These are phyloP conservation scores for Drosophila yooni DNA, from an alignment of 2,888 invertebrate genomes.

Conservation along the genomic window DNA sequence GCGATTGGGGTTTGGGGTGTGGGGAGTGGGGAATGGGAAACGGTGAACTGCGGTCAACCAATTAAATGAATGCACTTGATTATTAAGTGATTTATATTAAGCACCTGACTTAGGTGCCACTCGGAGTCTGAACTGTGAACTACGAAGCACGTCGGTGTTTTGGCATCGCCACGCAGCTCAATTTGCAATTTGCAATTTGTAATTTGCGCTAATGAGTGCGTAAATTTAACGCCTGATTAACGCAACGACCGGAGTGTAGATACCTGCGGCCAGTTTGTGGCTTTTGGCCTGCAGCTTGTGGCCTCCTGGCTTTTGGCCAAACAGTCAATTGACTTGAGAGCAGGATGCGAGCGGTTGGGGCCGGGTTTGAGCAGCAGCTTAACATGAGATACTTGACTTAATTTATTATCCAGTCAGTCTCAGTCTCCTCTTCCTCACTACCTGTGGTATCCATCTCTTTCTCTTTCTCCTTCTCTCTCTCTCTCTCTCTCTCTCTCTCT, in stretches of 20 bases:
- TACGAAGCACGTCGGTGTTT: neutral
- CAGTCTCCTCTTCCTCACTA: neutral
- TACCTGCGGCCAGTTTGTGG: constrained; percentile 54
- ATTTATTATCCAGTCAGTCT: constrained; percentile 49
- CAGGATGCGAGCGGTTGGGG: constrained; percentile 2
- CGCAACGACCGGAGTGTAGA: constrained; percentile 39
- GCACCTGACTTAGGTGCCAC: constrained; percentile 65
- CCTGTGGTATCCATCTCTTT: neutral
- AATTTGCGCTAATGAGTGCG: constrained; percentile 79
- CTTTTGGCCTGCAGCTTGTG: constrained; percentile 18
- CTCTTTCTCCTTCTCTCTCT: neutral
- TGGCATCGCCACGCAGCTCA: constrained; percentile 49
- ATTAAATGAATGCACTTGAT: constrained; percentile 76
- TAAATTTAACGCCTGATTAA: constrained; percentile 79
- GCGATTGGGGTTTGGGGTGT: neutral
- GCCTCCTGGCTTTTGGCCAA: constrained; percentile 37
- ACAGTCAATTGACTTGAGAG: constrained; percentile 43
- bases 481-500: neutral
- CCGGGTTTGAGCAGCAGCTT: constrained; percentile 31
- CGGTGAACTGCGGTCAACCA: constrained; percentile 48
- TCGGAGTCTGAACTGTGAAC: constrained; percentile 9
- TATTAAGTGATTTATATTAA: constrained; percentile 78
- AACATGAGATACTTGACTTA: constrained; percentile 55
- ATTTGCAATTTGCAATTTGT: constrained; percentile 75
- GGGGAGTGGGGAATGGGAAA: neutral